phyloP scores from a whole-genome alignment of 2,888 invertebrate species.

The Papilio elwesi region DNA sequence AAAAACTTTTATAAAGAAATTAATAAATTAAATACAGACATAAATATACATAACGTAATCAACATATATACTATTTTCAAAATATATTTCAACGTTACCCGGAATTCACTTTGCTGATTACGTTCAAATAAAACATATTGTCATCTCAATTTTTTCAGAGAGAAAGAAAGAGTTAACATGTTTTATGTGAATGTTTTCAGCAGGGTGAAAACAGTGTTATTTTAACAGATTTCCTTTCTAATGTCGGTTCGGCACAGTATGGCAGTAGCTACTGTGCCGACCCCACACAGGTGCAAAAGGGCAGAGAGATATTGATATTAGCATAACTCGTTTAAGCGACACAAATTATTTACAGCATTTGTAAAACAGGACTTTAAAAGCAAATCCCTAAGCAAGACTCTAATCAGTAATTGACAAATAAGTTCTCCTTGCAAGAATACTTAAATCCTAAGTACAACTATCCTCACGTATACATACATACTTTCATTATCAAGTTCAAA shows the following conservation, averaged over 20 bases:
- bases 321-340: constrained; percentile 51
- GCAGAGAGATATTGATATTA: not conserved
- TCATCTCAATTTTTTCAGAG: too few species aligned
- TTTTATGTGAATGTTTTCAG: too few species aligned
- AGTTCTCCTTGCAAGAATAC: constrained; percentile 73
- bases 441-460: constrained; percentile 45
- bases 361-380: constrained; percentile 65
- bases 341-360: constrained; percentile 67
- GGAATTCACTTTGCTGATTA: too few species aligned
- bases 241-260: too few species aligned
- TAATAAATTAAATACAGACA: not conserved
- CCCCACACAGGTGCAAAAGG: too few species aligned
- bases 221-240: too few species aligned
- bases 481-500: not conserved
- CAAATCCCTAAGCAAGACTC: constrained; percentile 74
- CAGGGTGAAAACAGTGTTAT: too few species aligned
- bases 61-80: not conserved
- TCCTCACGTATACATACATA: constrained; percentile 37
- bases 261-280: too few species aligned
- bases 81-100: constrained; percentile 9
- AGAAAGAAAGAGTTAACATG: too few species aligned
- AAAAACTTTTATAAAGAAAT: not conserved
- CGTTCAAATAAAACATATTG: too few species aligned
- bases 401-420: constrained; percentile 84
- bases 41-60: not conserved